phyloP scores from a whole-genome alignment of 2,888 invertebrate genomes.

The Ametastegia equiseti region DNA sequence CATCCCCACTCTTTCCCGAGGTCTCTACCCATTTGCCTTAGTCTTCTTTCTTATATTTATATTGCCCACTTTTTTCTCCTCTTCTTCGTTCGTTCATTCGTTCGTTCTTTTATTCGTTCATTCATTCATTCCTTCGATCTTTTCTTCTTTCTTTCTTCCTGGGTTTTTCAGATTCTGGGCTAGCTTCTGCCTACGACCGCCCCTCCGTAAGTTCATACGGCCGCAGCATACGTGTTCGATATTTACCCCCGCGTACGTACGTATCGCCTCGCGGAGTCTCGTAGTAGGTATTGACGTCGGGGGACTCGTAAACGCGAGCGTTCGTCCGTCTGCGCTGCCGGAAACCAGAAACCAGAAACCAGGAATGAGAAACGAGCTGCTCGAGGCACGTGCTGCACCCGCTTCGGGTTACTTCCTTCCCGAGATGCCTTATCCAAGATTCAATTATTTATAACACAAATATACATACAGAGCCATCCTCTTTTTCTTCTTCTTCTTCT shows the following conservation, averaged over 20 bases:
- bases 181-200: no score
- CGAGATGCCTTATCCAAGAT: background rate
- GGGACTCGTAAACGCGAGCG: constrained; percentile 31
- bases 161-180: background rate
- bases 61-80: background rate
- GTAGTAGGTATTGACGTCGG: background rate
- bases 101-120: no score
- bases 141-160: background rate
- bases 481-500: no score
- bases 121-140: no score
- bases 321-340: background rate
- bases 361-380: constrained; percentile 2
- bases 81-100: background rate
- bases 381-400: constrained; percentile 41
- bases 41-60: background rate
- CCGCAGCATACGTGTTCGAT: background rate
- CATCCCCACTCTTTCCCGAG: background rate
- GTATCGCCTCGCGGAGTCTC: background rate
- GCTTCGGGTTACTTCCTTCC: background rate
- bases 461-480: no score
- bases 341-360: constrained; percentile 18
- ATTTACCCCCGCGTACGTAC: background rate
- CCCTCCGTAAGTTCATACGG: no score
- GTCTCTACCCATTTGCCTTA: background rate
- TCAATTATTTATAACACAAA: no score